These are phyloP conservation scores for Zootermopsis nevadensis DNA, from an alignment of 2,888 invertebrate genomes.

Conservation along the genomic window DNA sequence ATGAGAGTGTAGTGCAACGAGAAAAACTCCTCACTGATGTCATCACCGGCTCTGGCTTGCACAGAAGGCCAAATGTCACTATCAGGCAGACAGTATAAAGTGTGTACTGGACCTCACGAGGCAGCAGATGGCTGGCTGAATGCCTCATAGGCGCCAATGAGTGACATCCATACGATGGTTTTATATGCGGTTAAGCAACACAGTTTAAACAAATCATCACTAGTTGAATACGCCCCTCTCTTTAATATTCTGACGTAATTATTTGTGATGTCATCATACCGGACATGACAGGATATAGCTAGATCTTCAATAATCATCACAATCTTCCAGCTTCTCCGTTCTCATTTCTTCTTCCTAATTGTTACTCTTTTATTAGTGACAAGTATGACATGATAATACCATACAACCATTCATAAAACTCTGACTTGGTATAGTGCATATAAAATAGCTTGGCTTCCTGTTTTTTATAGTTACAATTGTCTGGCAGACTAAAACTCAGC, in stretches of 20 bases:
- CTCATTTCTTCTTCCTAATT: neutral
- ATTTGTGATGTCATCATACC: slow-evolving; percentile 34
- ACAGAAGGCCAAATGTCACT: slow-evolving; percentile 29
- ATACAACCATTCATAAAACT: slow-evolving; percentile 7
- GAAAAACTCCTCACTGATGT: neutral
- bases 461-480: no score
- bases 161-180: slow-evolving; percentile 22
- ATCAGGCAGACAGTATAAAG: slow-evolving; percentile 1
- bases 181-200: slow-evolving; percentile 31
- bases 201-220: slow-evolving; percentile 40
- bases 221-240: slow-evolving; percentile 33
- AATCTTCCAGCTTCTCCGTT: neutral
- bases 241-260: slow-evolving; percentile 39
- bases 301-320: slow-evolving; percentile 13
- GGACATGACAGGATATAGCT: slow-evolving; percentile 36
- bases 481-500: no score
- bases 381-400: neutral
- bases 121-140: slow-evolving; percentile 27
- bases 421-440: neutral
- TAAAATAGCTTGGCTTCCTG: neutral
- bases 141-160: slow-evolving; percentile 35
- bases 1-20: neutral
- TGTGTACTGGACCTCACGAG: neutral
- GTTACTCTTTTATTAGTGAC: slow-evolving; percentile 22
- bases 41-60: slow-evolving; percentile 16